Evolutionary conservation across 2,113 vertebrate genomes (phyloP).

Genomic region (Esox niger): DNA sequence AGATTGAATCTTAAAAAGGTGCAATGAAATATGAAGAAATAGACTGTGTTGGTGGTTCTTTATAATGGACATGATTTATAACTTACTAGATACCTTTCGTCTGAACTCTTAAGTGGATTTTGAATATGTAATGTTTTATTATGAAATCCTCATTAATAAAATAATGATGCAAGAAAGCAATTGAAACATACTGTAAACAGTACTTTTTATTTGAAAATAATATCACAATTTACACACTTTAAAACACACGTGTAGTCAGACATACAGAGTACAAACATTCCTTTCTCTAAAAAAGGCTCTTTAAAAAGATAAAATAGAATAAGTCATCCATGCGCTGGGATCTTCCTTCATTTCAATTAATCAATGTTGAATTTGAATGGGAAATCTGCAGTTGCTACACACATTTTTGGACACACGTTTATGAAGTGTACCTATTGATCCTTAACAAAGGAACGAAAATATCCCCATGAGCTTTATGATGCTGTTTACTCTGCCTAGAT

Average conservation of each 20-base stretch:
- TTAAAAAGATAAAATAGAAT: conserved; percentile 33
- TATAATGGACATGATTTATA: too few species aligned
- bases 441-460: too few species aligned
- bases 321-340: conserved; percentile 5
- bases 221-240: conserved; percentile 38
- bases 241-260: conserved; percentile 28
- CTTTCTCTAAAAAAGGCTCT: conserved; percentile 46
- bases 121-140: background rate
- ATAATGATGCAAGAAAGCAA: too few species aligned
- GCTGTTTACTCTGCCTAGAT: too few species aligned
- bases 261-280: conserved; percentile 31
- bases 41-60: too few species aligned
- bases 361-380: conserved; percentile 9
- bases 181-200: background rate
- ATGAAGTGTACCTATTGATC: too few species aligned
- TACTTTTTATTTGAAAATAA: conserved; percentile 20
- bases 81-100: too few species aligned
- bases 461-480: too few species aligned
- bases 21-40: too few species aligned
- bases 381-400: conserved; percentile 16
- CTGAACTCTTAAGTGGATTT: background rate
- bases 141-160: too few species aligned
- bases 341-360: conserved; percentile 37
- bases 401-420: too few species aligned
- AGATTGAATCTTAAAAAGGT: too few species aligned